phyloP scores from a whole-genome alignment of 2,797 vertebrate genomes.

The Poecilia velifera region DNA sequence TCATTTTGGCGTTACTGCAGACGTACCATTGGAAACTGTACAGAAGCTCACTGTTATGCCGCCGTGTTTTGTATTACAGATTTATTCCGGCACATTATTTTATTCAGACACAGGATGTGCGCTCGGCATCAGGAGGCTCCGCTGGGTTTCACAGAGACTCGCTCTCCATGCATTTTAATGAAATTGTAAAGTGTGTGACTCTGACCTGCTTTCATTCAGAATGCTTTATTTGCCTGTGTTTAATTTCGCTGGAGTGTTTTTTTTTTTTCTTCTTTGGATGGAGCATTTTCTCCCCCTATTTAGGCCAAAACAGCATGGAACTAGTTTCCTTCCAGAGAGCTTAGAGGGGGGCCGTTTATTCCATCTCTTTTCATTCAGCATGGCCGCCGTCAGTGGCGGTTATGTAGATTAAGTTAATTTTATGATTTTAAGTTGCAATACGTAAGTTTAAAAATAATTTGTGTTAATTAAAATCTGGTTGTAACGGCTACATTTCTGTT shows the following conservation, averaged over 20 bases:
- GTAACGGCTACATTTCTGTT: too few species aligned
- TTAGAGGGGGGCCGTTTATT: background rate
- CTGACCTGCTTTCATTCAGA: slow-evolving; percentile 39
- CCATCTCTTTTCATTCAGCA: background rate
- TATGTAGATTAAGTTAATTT: too few species aligned
- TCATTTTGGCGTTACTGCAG: background rate
- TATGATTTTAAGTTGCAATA: too few species aligned
- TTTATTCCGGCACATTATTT: background rate
- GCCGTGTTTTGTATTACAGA: background rate
- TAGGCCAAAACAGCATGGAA: slow-evolving; percentile 38
- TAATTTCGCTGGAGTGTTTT: slow-evolving; percentile 9
- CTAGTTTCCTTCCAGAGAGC: slow-evolving; percentile 31
- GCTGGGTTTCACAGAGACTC: background rate
- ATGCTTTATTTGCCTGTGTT: slow-evolving; percentile 12
- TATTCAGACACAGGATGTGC: background rate
- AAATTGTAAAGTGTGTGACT: slow-evolving; percentile 4
- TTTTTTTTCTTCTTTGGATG: slow-evolving; percentile 10
- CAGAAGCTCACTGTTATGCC: background rate
- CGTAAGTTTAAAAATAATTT: too few species aligned
- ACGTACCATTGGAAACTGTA: background rate
- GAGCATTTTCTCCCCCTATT: slow-evolving; percentile 21
- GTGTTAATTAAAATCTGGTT: too few species aligned
- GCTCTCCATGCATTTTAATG: slow-evolving; percentile 4
- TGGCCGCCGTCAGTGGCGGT: too few species aligned
- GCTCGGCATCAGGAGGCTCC: background rate